phyloP scores from a whole-genome alignment of 2,888 invertebrate species.

The Thymelicus lineola region DNA sequence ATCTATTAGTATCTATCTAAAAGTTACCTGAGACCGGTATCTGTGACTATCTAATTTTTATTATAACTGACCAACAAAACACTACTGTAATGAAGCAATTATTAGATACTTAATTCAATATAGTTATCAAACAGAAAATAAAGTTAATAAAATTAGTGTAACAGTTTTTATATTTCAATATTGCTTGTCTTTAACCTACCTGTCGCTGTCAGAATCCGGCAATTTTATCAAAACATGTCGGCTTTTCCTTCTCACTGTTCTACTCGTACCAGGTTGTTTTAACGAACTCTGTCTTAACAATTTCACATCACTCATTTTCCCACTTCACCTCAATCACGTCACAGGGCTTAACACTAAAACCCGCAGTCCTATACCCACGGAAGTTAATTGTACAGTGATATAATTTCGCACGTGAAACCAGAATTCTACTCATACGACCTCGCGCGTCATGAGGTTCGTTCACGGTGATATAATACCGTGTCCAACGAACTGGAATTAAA shows the following conservation, averaged over 20 bases:
- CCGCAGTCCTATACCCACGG: slow-evolving; percentile 38
- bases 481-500: slow-evolving; percentile 18
- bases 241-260: slow-evolving; percentile 52
- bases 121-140: too few species aligned
- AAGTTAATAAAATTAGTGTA: too few species aligned
- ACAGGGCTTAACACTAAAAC: slow-evolving; percentile 7
- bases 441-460: slow-evolving; percentile 46
- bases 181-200: slow-evolving; percentile 51
- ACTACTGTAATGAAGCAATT: too few species aligned
- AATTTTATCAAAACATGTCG: slow-evolving; percentile 68
- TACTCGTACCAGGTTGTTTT: slow-evolving; percentile 57
- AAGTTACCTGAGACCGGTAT: too few species aligned
- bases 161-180: too few species aligned
- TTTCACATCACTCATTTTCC: slow-evolving; percentile 65
- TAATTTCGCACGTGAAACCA: slow-evolving; percentile 43
- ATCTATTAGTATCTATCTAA: too few species aligned
- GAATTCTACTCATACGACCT: slow-evolving; percentile 42
- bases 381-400: slow-evolving; percentile 42
- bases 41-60: too few species aligned
- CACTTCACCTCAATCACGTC: slow-evolving; percentile 12
- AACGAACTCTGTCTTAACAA: slow-evolving; percentile 65
- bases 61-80: too few species aligned
- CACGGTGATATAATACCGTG: slow-evolving; percentile 22
- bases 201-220: slow-evolving; percentile 60
- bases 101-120: too few species aligned